Percentiles rank a stretch among this genome's conserved stretches.
These are phyloP conservation scores for Orthosia gracilis DNA, from an alignment of 2,888 invertebrate species.

Conservation along the genomic window DNA sequence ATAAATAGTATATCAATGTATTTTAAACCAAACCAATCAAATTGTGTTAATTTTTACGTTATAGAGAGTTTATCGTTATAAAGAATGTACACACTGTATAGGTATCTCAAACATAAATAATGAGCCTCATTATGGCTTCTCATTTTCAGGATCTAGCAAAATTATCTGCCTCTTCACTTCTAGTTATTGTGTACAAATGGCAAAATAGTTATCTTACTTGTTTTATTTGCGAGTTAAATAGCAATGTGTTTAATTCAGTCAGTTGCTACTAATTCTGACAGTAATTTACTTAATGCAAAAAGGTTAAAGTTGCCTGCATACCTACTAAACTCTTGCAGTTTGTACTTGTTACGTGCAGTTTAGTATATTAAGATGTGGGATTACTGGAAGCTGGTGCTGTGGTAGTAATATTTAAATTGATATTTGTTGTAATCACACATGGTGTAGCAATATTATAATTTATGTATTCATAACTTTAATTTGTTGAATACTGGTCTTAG, in stretches of 20 bases:
- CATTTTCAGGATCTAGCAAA: neutral
- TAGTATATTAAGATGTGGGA: neutral
- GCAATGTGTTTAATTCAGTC: neutral
- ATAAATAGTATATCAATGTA: no score
- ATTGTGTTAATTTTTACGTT: no score
- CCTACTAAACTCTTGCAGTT: neutral
- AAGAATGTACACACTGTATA: neutral
- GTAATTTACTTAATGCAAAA: neutral
- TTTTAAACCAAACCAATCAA: no score
- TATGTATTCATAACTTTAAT: neutral
- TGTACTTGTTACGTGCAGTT: constrained; percentile 9
- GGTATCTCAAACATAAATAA: neutral
- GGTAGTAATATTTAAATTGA: constrained; percentile 31
- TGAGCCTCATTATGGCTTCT: neutral
- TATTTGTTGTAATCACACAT: neutral
- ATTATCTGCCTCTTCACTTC: neutral
- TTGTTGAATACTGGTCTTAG: constrained; percentile 8
- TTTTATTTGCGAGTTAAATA: neutral
- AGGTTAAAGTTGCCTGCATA: neutral
- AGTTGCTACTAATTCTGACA: neutral
- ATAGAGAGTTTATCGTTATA: no score
- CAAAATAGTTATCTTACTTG: neutral
- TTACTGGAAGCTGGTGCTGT: constrained; percentile 36
- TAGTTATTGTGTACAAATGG: neutral
- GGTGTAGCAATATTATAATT: constrained; percentile 6